phyloP scores from a whole-genome alignment of 2,113 vertebrate genomes.

The Myrmecophaga tridactyla region DNA sequence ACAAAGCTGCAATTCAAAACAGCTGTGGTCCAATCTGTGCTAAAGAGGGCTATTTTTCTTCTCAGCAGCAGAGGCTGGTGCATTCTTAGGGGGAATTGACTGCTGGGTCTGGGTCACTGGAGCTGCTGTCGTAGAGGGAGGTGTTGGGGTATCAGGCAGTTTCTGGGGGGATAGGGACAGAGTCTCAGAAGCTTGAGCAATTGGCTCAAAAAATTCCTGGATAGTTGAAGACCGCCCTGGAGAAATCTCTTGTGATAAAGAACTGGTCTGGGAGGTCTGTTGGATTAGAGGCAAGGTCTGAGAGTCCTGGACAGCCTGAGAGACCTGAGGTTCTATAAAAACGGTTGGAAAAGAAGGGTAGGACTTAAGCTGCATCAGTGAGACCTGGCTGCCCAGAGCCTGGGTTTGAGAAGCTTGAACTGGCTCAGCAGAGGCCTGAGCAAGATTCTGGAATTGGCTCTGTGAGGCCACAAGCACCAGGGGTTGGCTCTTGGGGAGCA shows the following conservation, averaged over 20 bases:
- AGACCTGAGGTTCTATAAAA: fast-evolving
- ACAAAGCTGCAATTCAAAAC: neutral
- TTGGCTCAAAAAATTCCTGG: neutral
- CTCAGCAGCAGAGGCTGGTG: fast-evolving
- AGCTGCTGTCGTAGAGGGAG: neutral
- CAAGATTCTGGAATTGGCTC: neutral
- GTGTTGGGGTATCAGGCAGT: fast-evolving
- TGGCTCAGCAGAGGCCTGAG: neutral
- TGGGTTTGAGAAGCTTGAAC: neutral
- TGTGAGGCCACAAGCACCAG: no score
- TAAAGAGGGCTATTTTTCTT: neutral
- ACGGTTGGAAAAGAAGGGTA: neutral
- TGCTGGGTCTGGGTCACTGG: neutral
- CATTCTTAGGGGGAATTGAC: neutral
- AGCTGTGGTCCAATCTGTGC: neutral
- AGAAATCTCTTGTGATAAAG: neutral
- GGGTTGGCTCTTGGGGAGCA: neutral
- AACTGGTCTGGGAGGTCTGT: neutral
- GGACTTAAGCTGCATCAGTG: neutral
- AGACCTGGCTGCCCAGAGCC: neutral
- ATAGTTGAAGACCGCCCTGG: neutral
- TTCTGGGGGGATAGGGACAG: neutral
- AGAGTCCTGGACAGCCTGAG: neutral
- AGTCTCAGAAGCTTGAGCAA: neutral
- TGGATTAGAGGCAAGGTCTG: neutral